Base-by-base conservation (phyloP, 1,140 invertebrate genomes). In the Magallana angulata region DNA sequence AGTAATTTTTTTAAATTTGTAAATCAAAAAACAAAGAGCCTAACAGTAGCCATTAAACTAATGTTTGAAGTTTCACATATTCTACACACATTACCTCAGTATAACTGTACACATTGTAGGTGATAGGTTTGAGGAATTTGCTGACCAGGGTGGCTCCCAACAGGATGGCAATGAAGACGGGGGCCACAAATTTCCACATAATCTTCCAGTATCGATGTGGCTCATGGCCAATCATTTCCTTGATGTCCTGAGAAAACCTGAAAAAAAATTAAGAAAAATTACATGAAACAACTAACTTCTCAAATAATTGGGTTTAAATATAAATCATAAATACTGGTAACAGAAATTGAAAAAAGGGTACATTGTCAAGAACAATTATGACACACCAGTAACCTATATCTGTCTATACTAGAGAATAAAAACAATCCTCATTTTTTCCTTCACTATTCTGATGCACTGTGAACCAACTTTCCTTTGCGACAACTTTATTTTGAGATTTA, bases 171-270 rank as follows among this genome's bases (percentile, higher is more conserved):
- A 94, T 93, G 24, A 93, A 68, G 36, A 92, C 57, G 11, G 93
- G 93, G 9, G 93, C 90, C 2, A 94, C 80, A 88, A 92, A 92
- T 86, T 92, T 92, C 93, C 93, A 94, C 16, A 90, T 85, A 1
- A 93, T 86, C 60, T 90, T 91, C 93, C 93, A 94, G 86, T 90
- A 92, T 0, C 89, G 80, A 57, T 89, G 82, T 16, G 93, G 92
- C 48, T 87, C 87, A 82, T 87, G 87, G 9, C 93, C 93, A 62
- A 94, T 93, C 93, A 94, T 94, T 14, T 90, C 82, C 71, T 91
- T 89, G 1, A 94, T 91, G 71, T 95, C 94, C 58, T 92, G 87
- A 8, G 91, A 62, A 91, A 95, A 95, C 81, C 94, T 93, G 87
- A 12, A 86, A 86, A 83, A 24, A 5, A 9, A 30, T 82, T 1